Evolutionary conservation across 2,797 vertebrate species (phyloP).

Genomic region (Pangasius djambal): DNA sequence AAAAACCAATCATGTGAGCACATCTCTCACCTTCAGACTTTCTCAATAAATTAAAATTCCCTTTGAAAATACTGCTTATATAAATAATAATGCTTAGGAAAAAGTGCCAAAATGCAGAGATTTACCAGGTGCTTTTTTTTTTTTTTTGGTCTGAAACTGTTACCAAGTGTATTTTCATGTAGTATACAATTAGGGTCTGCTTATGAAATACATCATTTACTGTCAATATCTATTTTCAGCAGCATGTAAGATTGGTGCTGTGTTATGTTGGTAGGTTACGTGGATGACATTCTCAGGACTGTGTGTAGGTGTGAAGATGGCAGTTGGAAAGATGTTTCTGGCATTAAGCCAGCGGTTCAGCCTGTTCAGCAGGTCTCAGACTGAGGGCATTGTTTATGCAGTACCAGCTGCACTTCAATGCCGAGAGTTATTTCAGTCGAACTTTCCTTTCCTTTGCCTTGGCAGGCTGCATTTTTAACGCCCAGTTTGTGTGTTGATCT

Average conservation of each 20-base stretch:
- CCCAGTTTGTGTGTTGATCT: background rate
- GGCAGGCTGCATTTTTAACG: background rate
- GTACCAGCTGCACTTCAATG: background rate
- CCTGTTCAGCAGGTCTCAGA: conserved; percentile 13
- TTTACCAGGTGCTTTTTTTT: background rate
- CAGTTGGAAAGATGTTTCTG: background rate
- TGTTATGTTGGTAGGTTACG: background rate
- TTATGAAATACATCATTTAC: background rate
- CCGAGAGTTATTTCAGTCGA: conserved; percentile 3
- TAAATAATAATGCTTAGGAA: background rate
- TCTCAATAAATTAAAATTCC: background rate
- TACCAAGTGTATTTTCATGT: background rate
- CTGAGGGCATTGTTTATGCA: background rate
- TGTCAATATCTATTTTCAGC: background rate
- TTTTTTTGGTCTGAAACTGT: background rate
- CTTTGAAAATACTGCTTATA: background rate
- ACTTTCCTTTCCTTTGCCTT: background rate
- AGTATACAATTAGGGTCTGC: background rate
- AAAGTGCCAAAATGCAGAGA: background rate
- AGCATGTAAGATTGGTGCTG: background rate
- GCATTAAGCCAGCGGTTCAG: background rate
- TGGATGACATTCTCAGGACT: background rate
- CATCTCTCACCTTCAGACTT: background rate
- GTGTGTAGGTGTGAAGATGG: conserved; percentile 3
- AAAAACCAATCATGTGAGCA: background rate